Conservation (phyloP, 2,113 vertebrate genomes). For the Laterallus jamaicensis region DNA sequence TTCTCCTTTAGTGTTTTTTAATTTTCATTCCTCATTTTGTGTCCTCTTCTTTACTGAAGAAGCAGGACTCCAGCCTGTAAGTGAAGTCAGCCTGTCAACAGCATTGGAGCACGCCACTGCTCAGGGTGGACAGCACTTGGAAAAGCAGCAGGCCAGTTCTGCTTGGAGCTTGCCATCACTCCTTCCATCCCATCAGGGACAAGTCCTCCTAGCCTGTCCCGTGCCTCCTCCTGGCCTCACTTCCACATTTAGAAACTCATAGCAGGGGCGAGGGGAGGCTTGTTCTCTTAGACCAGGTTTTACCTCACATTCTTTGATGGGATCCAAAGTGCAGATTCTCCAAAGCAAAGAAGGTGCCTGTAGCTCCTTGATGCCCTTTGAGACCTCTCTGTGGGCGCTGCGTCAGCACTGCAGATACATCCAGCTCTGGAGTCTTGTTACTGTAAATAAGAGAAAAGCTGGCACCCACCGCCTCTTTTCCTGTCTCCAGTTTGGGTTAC, state of each 20-base stretch:
- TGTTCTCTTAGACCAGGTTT: background rate
- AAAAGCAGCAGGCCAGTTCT: background rate
- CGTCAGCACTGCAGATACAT: background rate
- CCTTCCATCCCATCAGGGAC: background rate
- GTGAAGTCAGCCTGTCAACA: background rate
- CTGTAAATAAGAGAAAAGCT: background rate
- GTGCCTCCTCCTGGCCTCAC: background rate
- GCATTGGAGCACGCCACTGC: background rate
- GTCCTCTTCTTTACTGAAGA: background rate
- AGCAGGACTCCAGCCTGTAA: background rate
- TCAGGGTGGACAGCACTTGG: background rate
- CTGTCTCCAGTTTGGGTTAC: background rate
- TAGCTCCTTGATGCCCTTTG: background rate
- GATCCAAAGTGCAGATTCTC: background rate
- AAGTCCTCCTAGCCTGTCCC: background rate
- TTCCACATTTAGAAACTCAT: background rate
- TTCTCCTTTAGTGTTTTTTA: background rate
- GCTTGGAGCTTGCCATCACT: background rate
- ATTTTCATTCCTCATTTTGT: background rate
- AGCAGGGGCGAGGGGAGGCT: too few species aligned
- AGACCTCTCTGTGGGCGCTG: background rate
- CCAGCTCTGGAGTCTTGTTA: background rate
- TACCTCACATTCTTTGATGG: background rate
- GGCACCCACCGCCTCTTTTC: background rate
- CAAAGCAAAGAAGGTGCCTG: background rate